Evolutionary conservation across 2,888 invertebrate species (phyloP).

Genomic region (Dysmachus trigonus): DNA sequence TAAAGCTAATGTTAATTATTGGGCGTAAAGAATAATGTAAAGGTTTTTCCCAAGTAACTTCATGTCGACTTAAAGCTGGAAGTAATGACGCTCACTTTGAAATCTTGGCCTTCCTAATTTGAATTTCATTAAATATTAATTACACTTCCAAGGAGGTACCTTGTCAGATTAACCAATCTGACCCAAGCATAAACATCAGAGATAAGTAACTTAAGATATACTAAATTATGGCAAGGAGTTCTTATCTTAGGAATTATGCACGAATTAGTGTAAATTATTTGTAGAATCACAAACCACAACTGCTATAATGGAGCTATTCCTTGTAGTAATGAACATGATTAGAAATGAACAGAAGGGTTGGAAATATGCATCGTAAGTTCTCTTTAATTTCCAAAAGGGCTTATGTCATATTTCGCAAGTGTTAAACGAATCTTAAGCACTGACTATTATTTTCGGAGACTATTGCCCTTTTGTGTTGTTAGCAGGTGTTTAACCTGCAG

Average conservation of each 20-base stretch:
- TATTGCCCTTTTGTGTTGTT: background rate
- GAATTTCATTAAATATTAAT: background rate
- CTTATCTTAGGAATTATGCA: background rate
- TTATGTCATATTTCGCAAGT: background rate
- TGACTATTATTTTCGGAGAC: background rate
- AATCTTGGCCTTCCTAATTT: background rate
- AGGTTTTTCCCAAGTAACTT: background rate
- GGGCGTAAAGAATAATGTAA: background rate
- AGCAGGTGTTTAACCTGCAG: background rate
- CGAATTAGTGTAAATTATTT: background rate
- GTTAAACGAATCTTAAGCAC: background rate
- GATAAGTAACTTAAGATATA: background rate
- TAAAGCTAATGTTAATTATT: background rate
- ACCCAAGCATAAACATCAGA: background rate
- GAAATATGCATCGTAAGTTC: background rate
- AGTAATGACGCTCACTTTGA: background rate
- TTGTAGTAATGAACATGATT: background rate
- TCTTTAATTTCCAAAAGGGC: background rate
- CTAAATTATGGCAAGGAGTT: background rate
- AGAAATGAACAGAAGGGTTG: background rate
- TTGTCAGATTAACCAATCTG: background rate
- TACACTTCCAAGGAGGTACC: background rate
- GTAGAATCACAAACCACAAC: background rate
- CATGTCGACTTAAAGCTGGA: background rate
- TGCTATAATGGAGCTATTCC: background rate